Evolutionary conservation across 2,113 vertebrate species (phyloP), one percentile per base, ranked within the genome.

Genomic region (Zosterops pallidus): DNA sequence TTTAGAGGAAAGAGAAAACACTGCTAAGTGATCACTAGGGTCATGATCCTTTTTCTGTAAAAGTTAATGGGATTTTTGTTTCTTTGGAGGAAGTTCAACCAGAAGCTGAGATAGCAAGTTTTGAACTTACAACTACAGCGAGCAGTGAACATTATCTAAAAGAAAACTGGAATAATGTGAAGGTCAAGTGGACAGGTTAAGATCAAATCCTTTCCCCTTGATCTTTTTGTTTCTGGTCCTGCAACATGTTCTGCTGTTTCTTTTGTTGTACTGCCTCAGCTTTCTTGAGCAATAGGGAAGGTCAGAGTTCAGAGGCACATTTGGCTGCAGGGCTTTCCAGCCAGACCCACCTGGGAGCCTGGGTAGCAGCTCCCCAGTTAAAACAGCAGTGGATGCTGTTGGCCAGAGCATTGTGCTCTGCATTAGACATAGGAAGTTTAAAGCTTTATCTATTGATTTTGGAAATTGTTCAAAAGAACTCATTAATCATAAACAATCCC

Each of bases 51-150:
- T 75, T 93, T 90, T 81, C 83, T 93, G 20, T 49, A 74, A 47
- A 93, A 83, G 29, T 88, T 93, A 83, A 93, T 80, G 49, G n/a
- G 44, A 78, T 83, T 94, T 95, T 77, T 90, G 23, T 89, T 91
- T 69, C 59, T 91, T 91, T 16, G 20, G 69, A 78, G 22, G 6
- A 44, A 75, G 10, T 39, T 70, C 44, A 82, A 67, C 29, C 63
- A 78, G 33, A 83, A 90, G 85, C 63, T 93, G 79, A 93, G 24
- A 35, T 41, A 83, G 55, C 79, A 90, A 90, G 35, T 75, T 93
- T 86, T 86, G 64, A 93, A 76, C 55, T 59, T 86, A 33, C 5
- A 63, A 22, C 15, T 53, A 49, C 25, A 56, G 29, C 0, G 0
- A 85, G 26, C 29, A 60, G 17, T 37, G 70, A 83, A 37, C 3